These are phyloP conservation scores for Acanthis flammea DNA, from an alignment of 2,797 vertebrate genomes.

Conservation along the genomic window DNA sequence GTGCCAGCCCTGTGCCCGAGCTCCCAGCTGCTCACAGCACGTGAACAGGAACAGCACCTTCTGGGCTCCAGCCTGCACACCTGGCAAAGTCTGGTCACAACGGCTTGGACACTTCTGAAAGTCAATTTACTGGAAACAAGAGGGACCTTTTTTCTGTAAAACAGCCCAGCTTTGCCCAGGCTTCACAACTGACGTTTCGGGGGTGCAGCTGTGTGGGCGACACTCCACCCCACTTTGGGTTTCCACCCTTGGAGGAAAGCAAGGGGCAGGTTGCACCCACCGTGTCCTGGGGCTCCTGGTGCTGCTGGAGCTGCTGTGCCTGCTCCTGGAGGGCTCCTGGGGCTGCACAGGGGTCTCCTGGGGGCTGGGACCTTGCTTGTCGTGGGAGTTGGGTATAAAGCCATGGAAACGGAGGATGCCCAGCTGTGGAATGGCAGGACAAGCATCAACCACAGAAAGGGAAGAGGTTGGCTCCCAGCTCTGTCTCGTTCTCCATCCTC, in stretches of 20 bases:
- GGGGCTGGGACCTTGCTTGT: accelerated
- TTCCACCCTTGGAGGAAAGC: not conserved
- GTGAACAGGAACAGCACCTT: accelerated
- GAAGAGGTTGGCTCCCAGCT: not conserved
- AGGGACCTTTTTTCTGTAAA: not conserved
- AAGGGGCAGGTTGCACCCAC: not conserved
- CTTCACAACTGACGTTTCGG: accelerated
- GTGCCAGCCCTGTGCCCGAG: not conserved
- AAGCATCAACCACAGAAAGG: accelerated
- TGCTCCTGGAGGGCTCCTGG: not conserved
- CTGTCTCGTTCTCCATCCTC: accelerated
- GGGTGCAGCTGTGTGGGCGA: not conserved
- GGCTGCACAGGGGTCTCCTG: not conserved
- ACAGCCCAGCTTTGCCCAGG: not conserved
- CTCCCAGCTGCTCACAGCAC: not conserved
- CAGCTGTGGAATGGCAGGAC: accelerated
- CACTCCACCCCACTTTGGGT: not conserved
- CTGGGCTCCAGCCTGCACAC: accelerated
- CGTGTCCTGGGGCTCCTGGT: not conserved
- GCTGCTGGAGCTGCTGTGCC: not conserved
- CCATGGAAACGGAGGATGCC: accelerated
- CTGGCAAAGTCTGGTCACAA: accelerated
- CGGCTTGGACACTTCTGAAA: accelerated
- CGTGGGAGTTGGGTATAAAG: accelerated
- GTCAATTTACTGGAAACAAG: not conserved